phyloP scores from a whole-genome alignment of 2,888 invertebrate species.

The Andricus curvator region DNA sequence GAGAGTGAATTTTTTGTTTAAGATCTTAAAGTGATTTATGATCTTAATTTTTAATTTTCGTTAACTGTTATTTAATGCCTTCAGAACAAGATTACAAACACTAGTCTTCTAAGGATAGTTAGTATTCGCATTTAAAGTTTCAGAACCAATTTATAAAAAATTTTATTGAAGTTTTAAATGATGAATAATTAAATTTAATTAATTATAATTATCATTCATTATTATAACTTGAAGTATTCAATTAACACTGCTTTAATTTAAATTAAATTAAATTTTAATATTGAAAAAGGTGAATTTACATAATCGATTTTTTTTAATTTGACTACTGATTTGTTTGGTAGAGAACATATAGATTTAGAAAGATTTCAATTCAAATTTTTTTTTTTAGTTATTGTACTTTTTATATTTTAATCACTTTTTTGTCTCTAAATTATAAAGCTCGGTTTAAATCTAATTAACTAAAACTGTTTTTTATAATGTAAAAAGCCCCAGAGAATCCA shows the following conservation, averaged over 20 bases:
- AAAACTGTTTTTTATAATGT: too few species aligned
- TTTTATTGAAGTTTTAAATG: not conserved
- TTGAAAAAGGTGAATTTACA: not conserved
- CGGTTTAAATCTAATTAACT: too few species aligned
- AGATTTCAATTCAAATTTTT: too few species aligned
- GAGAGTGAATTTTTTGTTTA: not conserved
- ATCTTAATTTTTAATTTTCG: slow-evolving; percentile 51
- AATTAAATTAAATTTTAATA: not conserved
- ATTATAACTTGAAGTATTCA: not conserved
- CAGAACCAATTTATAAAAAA: slow-evolving; percentile 44
- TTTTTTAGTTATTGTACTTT: too few species aligned
- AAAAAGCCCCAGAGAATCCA: too few species aligned
- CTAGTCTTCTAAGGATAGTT: slow-evolving; percentile 70
- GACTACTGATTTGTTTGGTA: too few species aligned
- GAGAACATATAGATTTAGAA: too few species aligned
- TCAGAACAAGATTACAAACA: slow-evolving; percentile 68
- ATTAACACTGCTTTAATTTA: not conserved
- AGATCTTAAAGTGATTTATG: slow-evolving; percentile 49
- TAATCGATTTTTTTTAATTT: too few species aligned
- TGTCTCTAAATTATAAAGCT: too few species aligned
- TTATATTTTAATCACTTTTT: too few species aligned
- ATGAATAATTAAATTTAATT: not conserved
- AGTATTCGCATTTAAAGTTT: slow-evolving; percentile 63
- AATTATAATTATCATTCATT: not conserved
- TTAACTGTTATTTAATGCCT: slow-evolving; percentile 64